A percentile compares a stretch with the other conserved stretches of the same genome.
Evolutionary conservation across 1,140 invertebrate genomes (phyloP).

Genomic region (Planococcus citri): DNA sequence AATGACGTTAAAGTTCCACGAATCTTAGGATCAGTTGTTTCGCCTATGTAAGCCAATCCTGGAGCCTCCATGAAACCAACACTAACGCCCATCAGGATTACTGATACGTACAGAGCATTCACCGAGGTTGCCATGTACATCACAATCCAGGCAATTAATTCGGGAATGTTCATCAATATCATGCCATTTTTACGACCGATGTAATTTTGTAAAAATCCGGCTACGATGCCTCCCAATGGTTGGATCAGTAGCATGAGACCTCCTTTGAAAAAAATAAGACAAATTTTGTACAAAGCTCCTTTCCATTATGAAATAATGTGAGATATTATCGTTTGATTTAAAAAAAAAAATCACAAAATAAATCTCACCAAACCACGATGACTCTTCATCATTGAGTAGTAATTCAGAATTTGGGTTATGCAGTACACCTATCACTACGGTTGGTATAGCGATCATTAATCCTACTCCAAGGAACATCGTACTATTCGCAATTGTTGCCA

Average conservation of each 20-base stretch:
- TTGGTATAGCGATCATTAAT: constrained; percentile 29
- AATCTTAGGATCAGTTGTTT: constrained; percentile 35
- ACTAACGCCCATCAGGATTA: constrained; percentile 30
- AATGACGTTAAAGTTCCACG: constrained; percentile 23
- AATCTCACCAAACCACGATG: constrained; percentile 32
- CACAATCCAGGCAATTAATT: constrained; percentile 25
- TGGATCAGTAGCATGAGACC: constrained; percentile 30
- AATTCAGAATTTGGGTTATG: constrained; percentile 26
- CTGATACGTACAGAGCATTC: constrained; percentile 22
- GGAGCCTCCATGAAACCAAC: constrained; percentile 39
- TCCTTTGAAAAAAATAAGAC: constrained; percentile 21
- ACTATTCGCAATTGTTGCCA: constrained; percentile 28
- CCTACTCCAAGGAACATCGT: constrained; percentile 29
- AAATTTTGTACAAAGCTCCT: no score
- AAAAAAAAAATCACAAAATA: no score
- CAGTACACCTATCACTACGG: constrained; percentile 29
- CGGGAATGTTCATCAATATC: constrained; percentile 28
- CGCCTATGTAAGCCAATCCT: constrained; percentile 39
- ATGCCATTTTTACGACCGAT: constrained; percentile 27
- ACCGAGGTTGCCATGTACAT: constrained; percentile 23
- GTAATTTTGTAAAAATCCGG: constrained; percentile 29
- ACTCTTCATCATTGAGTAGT: constrained; percentile 27
- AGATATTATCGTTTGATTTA: no score
- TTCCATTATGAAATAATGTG: no score
- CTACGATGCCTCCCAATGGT: constrained; percentile 29